Evolutionary conservation across 92 coral and sea anemone genomes (phyloP), one percentile per base, ranked within the genome.

Genomic region (Paramuricea clavata): DNA sequence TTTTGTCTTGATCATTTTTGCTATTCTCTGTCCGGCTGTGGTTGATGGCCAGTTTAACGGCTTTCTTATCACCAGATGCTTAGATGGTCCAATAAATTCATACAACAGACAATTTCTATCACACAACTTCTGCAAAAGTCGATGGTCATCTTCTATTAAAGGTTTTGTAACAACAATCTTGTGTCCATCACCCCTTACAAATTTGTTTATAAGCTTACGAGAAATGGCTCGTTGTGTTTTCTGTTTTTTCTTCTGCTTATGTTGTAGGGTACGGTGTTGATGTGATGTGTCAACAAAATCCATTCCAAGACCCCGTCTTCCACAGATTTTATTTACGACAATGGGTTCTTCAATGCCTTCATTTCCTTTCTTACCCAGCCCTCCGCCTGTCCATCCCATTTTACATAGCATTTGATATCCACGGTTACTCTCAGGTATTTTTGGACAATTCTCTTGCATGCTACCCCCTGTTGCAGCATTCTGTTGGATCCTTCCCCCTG

Each of bases 361-460:
- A 12, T 34, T 69, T 69, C 75, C 75, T 69, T 32, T 22, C 6
- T 44, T 16, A 69, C 75, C 75, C 49, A 69, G 21, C 15, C 75
- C 75, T 10, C 75, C 75, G 10, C 75, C 47, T 39, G 0, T 34
- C 75, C 75, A 69, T 6, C 75, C 75, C 75, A 69, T 31, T 39
- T 27, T 69, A 1, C 32, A 6, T 8, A 69, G 10, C 75, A 69
- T 10, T 39, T 69, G 36, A 54, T 69, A 13, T 6, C 86, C 75
- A 85, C 49, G 12, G 81, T 87, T 87, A 77, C 69, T 41, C 34
- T 68, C 35, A 72, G 78, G 60, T 77, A 64, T 59, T 22, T 32
- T 23, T 0, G 23, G 54, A 57, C 26, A 44, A 26, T 12, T 15
- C 54, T 47, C 15, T 47, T 17, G n/a, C n/a, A n/a, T n/a, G n/a